Conservation (phyloP, 2,888 invertebrate genomes). For the Polydrusus pterygomalis region DNA sequence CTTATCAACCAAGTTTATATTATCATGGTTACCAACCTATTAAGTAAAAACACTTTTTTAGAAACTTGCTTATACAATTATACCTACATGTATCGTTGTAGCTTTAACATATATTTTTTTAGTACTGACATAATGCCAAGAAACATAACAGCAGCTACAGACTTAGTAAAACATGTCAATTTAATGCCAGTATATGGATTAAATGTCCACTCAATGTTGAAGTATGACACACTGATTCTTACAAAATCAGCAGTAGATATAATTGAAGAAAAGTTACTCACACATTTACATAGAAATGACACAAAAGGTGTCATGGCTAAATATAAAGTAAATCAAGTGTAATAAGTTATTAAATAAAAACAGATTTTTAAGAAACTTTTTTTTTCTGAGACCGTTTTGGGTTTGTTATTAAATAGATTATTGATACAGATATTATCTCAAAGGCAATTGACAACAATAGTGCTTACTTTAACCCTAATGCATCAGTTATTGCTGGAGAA, state of each 20-base stretch:
- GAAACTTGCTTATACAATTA: too few relatives aligned
- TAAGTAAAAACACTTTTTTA: not conserved
- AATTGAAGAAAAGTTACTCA: constrained; percentile 86
- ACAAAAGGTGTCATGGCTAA: constrained; percentile 69
- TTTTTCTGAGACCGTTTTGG: too few relatives aligned
- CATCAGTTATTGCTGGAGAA: too few relatives aligned
- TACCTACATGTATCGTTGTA: not conserved
- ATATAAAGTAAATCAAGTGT: constrained; percentile 77
- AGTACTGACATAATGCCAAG: constrained; percentile 90
- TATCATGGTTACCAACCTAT: not conserved
- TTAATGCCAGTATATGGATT: constrained; percentile 97
- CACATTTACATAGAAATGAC: constrained; percentile 79
- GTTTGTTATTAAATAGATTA: too few relatives aligned
- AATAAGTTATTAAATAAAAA: constrained; percentile 32
- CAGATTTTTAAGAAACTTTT: too few relatives aligned
- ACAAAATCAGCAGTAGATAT: constrained; percentile 89
- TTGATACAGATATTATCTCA: too few relatives aligned
- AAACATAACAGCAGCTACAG: constrained; percentile 90
- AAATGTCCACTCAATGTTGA: constrained; percentile 97
- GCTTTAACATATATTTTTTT: constrained; percentile 68
- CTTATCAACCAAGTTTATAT: not conserved
- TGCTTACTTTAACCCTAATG: too few relatives aligned
- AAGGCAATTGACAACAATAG: too few relatives aligned
- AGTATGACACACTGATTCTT: constrained; percentile 94
- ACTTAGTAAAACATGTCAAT: constrained; percentile 87